Conservation (phyloP, 2,113 vertebrate genomes). For the Lasiurus borealis region DNA sequence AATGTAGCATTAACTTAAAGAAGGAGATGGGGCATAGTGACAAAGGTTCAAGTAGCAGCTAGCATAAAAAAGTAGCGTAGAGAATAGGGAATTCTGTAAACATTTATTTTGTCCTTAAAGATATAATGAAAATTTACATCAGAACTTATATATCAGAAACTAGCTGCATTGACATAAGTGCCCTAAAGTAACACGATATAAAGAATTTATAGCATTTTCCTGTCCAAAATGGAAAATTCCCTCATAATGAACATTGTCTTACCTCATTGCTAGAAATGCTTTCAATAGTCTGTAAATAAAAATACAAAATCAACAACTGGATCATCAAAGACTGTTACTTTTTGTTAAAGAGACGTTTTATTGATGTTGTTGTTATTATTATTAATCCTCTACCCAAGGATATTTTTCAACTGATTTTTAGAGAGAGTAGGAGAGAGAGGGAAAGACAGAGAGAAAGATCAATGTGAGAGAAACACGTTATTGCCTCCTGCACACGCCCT, state of each 20-base stretch:
- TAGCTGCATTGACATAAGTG: not conserved
- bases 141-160: not conserved
- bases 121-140: not conserved
- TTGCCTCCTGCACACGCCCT: too few species aligned
- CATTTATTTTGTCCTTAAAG: not conserved
- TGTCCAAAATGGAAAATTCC: not conserved
- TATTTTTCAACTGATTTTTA: too few species aligned
- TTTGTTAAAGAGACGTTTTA: not conserved
- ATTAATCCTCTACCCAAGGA: too few species aligned
- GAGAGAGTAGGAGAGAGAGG: too few species aligned
- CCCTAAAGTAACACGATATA: not conserved
- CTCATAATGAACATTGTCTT: conserved; percentile 15
- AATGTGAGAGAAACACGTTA: too few species aligned
- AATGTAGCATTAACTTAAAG: not conserved
- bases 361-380: too few species aligned
- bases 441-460: too few species aligned
- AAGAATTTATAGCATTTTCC: not conserved
- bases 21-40: not conserved
- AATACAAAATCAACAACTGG: not conserved
- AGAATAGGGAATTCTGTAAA: not conserved
- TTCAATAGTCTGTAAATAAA: conserved; percentile 51
- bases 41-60: not conserved
- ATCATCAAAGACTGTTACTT: not conserved
- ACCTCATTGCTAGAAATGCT: conserved; percentile 61
- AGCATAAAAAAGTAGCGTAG: not conserved